phyloP scores from a whole-genome alignment of 2,113 vertebrate species.

The Ceratotherium simum region DNA sequence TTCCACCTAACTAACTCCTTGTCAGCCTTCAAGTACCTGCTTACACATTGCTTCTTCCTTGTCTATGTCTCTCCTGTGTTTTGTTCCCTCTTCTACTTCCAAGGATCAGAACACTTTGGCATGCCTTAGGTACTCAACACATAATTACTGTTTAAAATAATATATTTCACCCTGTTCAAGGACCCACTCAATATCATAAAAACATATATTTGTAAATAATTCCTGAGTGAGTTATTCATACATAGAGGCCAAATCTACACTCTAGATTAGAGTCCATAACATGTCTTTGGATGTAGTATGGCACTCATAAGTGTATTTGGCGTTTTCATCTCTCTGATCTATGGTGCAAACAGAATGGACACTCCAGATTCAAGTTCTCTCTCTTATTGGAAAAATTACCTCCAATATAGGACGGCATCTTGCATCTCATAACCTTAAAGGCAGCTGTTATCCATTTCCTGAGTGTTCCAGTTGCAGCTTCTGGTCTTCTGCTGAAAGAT shows the following conservation, averaged over 20 bases:
- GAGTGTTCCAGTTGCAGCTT: conserved; percentile 74
- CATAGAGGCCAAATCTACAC: not conserved
- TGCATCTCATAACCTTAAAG: conserved; percentile 70
- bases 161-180: not conserved
- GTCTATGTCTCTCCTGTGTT: not conserved
- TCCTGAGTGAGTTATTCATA: not conserved
- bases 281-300: not conserved
- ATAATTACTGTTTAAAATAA: not conserved
- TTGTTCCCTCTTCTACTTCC: not conserved
- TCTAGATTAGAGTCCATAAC: not conserved
- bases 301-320: not conserved
- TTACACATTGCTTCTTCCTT: not conserved
- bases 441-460: conserved; percentile 81
- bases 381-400: conserved; percentile 50
- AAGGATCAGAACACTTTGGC: not conserved
- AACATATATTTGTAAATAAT: conserved; percentile 9
- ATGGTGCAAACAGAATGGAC: conserved; percentile 54
- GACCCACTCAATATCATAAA: not conserved
- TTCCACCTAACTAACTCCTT: not conserved
- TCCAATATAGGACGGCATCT: conserved; percentile 53
- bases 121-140: not conserved
- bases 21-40: not conserved
- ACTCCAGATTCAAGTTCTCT: conserved; percentile 10
- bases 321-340: not conserved
- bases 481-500: conserved; percentile 81